A percentile compares a stretch with the other conserved stretches of the same genome.
phyloP scores from a whole-genome alignment of 2,797 vertebrate species.

The Amphiprion clarkii region DNA sequence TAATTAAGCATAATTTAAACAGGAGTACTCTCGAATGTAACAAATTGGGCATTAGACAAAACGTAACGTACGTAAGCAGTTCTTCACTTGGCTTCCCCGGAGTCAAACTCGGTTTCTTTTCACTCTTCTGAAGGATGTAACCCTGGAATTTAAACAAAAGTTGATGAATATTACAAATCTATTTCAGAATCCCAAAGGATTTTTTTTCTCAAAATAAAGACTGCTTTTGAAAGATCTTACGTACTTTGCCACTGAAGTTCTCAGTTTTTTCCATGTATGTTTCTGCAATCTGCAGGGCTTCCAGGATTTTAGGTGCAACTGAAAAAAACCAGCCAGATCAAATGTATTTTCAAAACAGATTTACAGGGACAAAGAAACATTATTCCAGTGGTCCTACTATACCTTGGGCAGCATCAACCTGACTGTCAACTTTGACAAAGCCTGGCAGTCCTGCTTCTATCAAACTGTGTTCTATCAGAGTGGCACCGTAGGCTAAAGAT shows the following conservation, averaged over 20 bases:
- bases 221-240: not conserved
- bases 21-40: too few species aligned
- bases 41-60: not conserved
- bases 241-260: constrained; percentile 91
- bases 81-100: constrained; percentile 89
- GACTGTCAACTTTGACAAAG: constrained; percentile 87
- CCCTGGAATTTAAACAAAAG: constrained; percentile 83
- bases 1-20: constrained; percentile 6
- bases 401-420: constrained; percentile 84
- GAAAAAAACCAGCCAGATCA: constrained; percentile 21
- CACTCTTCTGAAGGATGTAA: constrained; percentile 95
- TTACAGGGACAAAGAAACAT: not conserved
- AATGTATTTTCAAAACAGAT: not conserved
- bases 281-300: constrained; percentile 92
- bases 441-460: constrained; percentile 89
- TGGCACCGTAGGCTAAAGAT: constrained; percentile 89
- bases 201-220: not conserved
- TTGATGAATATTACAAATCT: not conserved
- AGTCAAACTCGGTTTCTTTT: constrained; percentile 93
- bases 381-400: not conserved
- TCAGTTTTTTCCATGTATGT: constrained; percentile 89
- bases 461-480: constrained; percentile 96
- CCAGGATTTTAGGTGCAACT: constrained; percentile 87
- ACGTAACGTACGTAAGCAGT: constrained; percentile 91
- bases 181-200: not conserved